Evolutionary conservation across 1,140 invertebrate genomes (phyloP), one percentile per base, ranked within the genome.

Genomic region (Pogonognathellus flavescens): DNA sequence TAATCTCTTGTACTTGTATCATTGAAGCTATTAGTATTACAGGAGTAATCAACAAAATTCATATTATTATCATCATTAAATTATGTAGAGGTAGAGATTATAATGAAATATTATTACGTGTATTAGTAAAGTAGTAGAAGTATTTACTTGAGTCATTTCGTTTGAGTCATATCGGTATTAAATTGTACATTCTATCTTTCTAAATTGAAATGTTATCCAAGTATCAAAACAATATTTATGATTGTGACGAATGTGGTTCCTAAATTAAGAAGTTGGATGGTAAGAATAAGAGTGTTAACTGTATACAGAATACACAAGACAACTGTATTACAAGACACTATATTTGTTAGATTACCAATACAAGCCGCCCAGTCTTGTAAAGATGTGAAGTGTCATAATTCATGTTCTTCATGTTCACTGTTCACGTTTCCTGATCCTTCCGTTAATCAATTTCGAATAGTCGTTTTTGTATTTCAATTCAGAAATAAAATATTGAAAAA

Each of bases 401-500:
- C 70, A 76, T n/a, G 70, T 76, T 76, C 25, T 76, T 76, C 70
- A 76, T 76, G 31, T 76, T 76, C 70, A 76, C 70, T 18, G 70
- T 76, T 70, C 66, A 70, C 66, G 66, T 25, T 70, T 70, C 70
- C 31, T 50, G 70, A 31, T 76, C 70, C 70, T 76, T 76, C 70
- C 70, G 11, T 49, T 76, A 50, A 76, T 50, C 70, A 16, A 76
- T 76, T 76, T 76, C 70, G 41, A 76, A 76, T 76, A 76, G 70
- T 76, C 49, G 70, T 76, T 76, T 76, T 76, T 76, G 31, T 76
- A 76, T 76, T 76, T 76, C 70, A 76, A 76, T 76, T 76, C 70
- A 76, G 70, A 76, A 76, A 76, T 76, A 76, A 76, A 76, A 31
- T n/a, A 76, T 18, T 76, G 9, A 76, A 76, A 76, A 76, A 66